Conservation (phyloP, 2,797 vertebrate genomes). For the Limnodromus scolopaceus region DNA sequence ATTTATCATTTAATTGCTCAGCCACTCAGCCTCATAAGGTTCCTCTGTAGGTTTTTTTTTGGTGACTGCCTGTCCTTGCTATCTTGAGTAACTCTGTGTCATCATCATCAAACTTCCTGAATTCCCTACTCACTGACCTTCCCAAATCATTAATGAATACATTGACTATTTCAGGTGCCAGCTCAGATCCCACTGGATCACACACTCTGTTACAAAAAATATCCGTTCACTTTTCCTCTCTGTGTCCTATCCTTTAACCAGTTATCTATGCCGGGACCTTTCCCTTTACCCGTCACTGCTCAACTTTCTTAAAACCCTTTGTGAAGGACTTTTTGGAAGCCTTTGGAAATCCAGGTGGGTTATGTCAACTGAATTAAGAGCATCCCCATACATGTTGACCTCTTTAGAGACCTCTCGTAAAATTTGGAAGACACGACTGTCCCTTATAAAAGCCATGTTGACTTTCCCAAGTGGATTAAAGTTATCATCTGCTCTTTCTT, state of each 20-base stretch:
- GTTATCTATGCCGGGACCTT: background rate
- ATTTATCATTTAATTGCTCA: slow-evolving; percentile 47
- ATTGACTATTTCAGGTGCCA: background rate
- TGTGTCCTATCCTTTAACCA: background rate
- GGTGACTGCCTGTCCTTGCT: background rate
- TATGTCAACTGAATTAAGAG: background rate
- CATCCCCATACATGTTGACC: background rate
- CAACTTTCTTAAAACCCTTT: background rate
- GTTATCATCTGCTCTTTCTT: background rate
- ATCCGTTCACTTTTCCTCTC: background rate
- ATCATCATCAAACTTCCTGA: background rate
- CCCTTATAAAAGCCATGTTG: background rate
- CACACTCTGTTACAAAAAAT: background rate
- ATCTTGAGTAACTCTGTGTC: background rate
- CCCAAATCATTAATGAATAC: background rate
- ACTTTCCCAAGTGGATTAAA: background rate
- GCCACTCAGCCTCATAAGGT: background rate
- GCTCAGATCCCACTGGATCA: background rate
- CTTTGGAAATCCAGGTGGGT: background rate
- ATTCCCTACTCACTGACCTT: background rate
- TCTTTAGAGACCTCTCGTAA: background rate
- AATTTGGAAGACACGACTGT: background rate
- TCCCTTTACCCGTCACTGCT: background rate
- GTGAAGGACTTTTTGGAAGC: background rate
- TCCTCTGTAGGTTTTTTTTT: background rate